Evolutionary conservation across 1,140 invertebrate species (phyloP).

Genomic region (Solenopsis invicta): DNA sequence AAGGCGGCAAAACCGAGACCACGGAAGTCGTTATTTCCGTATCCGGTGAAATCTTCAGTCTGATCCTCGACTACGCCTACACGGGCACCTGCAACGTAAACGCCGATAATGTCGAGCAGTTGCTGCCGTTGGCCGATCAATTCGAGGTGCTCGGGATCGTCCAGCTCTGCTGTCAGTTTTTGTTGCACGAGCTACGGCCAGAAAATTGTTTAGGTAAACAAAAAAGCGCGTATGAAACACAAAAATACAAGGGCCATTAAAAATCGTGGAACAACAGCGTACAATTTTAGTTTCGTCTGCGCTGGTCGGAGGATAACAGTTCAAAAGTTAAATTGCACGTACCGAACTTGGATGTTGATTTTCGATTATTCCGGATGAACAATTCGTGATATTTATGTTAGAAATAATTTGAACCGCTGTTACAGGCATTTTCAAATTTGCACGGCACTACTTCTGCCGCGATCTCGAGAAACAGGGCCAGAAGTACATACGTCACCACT

Average conservation of each 20-base stretch:
- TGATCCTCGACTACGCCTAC: constrained; percentile 94
- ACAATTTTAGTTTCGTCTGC: neutral
- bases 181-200: constrained; percentile 89
- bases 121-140: constrained; percentile 92
- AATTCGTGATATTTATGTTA: neutral
- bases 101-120: constrained; percentile 91
- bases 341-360: constrained; percentile 27
- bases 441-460: constrained; percentile 90
- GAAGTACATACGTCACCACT: constrained; percentile 91
- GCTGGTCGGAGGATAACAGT: neutral
- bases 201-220: constrained; percentile 91
- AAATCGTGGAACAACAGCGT: neutral
- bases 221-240: neutral
- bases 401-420: neutral
- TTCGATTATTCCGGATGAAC: constrained; percentile 67
- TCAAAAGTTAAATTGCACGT: constrained; percentile 3
- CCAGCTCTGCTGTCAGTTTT: constrained; percentile 92
- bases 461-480: constrained; percentile 91
- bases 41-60: constrained; percentile 90
- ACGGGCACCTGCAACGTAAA: constrained; percentile 91
- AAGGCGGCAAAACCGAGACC: constrained; percentile 87
- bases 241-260: neutral
- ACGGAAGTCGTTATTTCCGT: constrained; percentile 91
- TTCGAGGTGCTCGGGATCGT: constrained; percentile 93
- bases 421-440: constrained; percentile 90